Evolutionary conservation across 2,888 invertebrate species (phyloP), one percentile per base, ranked within the genome.

Genomic region (Cataglyphis rosenhaueri): DNA sequence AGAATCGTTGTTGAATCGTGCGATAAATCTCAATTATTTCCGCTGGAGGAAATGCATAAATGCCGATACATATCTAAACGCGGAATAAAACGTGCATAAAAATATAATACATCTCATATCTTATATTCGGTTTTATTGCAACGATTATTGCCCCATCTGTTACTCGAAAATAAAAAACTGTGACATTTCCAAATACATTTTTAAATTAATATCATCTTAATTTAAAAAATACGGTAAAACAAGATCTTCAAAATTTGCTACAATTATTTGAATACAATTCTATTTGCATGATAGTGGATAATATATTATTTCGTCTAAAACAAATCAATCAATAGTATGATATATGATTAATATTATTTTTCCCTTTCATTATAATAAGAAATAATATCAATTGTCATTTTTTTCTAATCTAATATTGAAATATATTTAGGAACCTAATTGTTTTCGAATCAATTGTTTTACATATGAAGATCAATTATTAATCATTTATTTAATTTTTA

Each of bases 11-110:
- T 9, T 83, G 84, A 88, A 89, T 88, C 85, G 59, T 48, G 57
- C 68, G 79, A 89, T 85, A 87, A 90, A 88, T 89, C 52, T 52
- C 85, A 86, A 89, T 90, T 88, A 84, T 86, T 89, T 68, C n/a
- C 55, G n/a, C 38, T 15, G 21, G n/a, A 52, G 48, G 75, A 75
- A 70, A 75, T 25, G 75, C 10, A 74, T 32, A 48, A 70, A 68
- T 59, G 29, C 41, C 18, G 38, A 25, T 44, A 18, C 12, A 21
- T 44, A 21, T 57, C 75, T 73, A 79, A 65, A 82, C 61, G 41
- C 29, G 48, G 55, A 82, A 41, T 48, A 64, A 86, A 87, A 81
- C 83, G 84, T 70, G 66, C 74, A 70, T 74, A 25, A 65, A n/a
- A 66, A 82, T 61, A 70, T 35, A 65, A 48, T 68, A 78, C 68